Evolutionary conservation across 2,113 vertebrate species (phyloP).

Genomic region (Ginglymostoma cirratum): DNA sequence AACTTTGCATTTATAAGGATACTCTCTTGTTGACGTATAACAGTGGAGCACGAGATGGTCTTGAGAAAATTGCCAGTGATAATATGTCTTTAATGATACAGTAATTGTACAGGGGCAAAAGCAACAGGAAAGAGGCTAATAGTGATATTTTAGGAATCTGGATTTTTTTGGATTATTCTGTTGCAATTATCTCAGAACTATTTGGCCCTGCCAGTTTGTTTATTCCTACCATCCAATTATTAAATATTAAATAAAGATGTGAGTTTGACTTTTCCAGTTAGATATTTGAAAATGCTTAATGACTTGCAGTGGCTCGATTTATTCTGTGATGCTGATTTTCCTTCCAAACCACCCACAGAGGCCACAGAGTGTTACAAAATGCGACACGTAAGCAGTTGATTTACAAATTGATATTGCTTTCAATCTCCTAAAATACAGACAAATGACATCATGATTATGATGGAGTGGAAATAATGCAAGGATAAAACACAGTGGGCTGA

Average conservation of each 20-base stretch:
- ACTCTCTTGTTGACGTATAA: background rate
- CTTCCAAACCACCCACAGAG: background rate
- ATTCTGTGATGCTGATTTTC: background rate
- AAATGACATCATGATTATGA: background rate
- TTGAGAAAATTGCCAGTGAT: background rate
- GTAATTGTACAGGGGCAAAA: background rate
- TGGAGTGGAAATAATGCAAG: background rate
- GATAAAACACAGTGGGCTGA: background rate
- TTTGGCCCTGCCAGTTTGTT: background rate
- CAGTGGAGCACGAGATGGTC: background rate
- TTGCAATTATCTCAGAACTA: background rate
- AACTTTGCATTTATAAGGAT: background rate
- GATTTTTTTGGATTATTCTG: background rate
- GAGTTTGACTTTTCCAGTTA: background rate
- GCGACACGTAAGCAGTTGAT: background rate
- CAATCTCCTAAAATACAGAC: background rate
- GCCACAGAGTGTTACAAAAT: background rate
- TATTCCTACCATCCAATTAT: background rate
- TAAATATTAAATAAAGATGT: constrained; percentile 9
- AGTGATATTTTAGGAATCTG: background rate
- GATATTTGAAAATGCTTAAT: background rate
- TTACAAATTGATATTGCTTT: background rate
- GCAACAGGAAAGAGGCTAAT: background rate
- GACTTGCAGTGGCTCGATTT: background rate
- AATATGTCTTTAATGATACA: background rate